Percentiles rank a stretch among this genome's conserved stretches.
Conservation (phyloP, 1,140 invertebrate genomes). For the Mactra quadrangularis region DNA sequence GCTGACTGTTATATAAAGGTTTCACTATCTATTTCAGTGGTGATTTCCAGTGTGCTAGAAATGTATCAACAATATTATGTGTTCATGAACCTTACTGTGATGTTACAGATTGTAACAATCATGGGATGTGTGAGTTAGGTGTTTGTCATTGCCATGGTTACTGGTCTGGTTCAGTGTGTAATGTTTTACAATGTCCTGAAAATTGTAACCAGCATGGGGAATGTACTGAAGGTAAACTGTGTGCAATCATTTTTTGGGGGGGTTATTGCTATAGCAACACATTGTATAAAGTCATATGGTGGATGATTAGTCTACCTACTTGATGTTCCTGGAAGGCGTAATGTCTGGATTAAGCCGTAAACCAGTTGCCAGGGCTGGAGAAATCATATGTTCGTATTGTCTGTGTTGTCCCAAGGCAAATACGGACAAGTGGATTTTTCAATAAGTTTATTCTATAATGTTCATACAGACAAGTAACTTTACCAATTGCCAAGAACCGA, state of each 20-base stretch:
- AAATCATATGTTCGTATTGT: too few relatives aligned
- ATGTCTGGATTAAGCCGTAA: too few relatives aligned
- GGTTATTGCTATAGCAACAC: not conserved
- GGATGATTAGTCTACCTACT: too few relatives aligned
- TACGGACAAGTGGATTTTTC: too few relatives aligned
- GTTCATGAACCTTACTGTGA: conserved; percentile 80
- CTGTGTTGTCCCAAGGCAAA: too few relatives aligned
- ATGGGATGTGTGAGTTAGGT: conserved; percentile 79
- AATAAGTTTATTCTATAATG: too few relatives aligned
- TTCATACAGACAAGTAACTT: too few relatives aligned
- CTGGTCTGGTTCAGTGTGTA: conserved; percentile 79
- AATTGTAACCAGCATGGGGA: conserved; percentile 78
- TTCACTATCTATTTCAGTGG: conserved; percentile 12
- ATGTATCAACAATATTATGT: conserved; percentile 83
- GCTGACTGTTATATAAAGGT: not conserved
- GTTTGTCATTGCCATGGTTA: conserved; percentile 77
- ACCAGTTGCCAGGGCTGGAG: too few relatives aligned
- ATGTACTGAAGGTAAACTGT: conserved; percentile 74
- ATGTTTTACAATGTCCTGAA: conserved; percentile 74
- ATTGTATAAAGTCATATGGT: too few relatives aligned
- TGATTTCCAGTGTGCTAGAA: conserved; percentile 78
- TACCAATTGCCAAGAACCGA: too few relatives aligned
- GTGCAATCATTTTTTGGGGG: not conserved
- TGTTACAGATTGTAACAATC: conserved; percentile 74
- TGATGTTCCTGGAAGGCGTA: too few relatives aligned